phyloP scores from a whole-genome alignment of 1,140 invertebrate genomes.

The Sycophila sp. region DNA sequence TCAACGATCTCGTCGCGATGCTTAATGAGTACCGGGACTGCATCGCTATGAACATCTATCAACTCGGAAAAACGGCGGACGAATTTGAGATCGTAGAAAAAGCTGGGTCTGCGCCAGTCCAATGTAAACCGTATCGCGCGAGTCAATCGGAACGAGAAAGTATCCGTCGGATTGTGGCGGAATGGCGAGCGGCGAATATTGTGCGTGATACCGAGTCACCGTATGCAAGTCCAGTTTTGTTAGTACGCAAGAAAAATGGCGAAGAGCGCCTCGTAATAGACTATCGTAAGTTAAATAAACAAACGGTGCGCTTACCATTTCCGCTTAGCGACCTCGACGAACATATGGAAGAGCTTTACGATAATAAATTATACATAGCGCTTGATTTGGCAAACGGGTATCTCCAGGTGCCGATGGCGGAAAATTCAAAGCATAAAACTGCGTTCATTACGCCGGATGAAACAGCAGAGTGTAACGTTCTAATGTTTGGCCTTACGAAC shows the following conservation, averaged over 20 bases:
- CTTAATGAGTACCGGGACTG: constrained; percentile 31
- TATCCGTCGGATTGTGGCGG: constrained; percentile 24
- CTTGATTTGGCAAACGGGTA: constrained; percentile 40
- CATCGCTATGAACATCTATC: constrained; percentile 12
- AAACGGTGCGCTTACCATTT: constrained; percentile 31
- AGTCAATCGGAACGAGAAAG: constrained; percentile 29
- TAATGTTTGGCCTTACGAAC: constrained; percentile 38
- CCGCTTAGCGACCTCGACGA: constrained; percentile 35
- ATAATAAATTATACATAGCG: constrained; percentile 17
- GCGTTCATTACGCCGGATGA: constrained; percentile 40
- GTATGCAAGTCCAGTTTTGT: constrained; percentile 8
- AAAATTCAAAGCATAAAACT: constrained; percentile 31
- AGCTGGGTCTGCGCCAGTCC: constrained; percentile 17
- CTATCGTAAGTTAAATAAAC: constrained; percentile 25
- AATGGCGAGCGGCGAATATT: constrained; percentile 24
- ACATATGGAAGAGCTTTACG: constrained; percentile 4
- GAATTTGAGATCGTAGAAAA: constrained; percentile 26
- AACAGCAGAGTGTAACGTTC: constrained; percentile 27
- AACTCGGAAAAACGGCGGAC: constrained; percentile 27
- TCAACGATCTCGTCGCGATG: constrained; percentile 19
- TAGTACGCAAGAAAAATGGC: constrained; percentile 24
- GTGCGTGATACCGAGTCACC: constrained; percentile 20
- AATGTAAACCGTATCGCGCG: constrained; percentile 26
- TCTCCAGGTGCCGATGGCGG: constrained; percentile 35
- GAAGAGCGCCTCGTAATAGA: constrained; percentile 22